Base-by-base conservation (phyloP, 2,113 vertebrate genomes). In the Petrocephalus microphthalmus region DNA sequence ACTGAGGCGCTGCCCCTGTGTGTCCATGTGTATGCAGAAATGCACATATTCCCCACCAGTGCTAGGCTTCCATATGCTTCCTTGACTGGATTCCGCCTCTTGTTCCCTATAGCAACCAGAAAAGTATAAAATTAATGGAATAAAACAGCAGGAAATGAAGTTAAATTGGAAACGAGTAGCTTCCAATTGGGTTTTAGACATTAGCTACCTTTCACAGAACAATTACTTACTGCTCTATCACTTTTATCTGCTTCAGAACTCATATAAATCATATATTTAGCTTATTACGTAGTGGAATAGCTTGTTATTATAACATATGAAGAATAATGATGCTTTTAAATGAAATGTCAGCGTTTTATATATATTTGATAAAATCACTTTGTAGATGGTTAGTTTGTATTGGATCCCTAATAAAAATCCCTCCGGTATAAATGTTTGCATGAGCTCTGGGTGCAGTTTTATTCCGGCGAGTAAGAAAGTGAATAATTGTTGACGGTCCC, bases 401-500 rank as follows among this genome's bases (percentile, higher is more conserved):
- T 83, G 45, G 37, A 83, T 83, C 81, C 81, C 81, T 83, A 45
- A 83, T 83, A 83, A 49, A n/a, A 83, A 22, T 42, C 42, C 71
- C 17, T 84, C 22, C 51, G 49, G 56, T 22, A 7, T 33, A 54
- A 85, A 53, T 85, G 53, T 42, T 47, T 54, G 84, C 11, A 20
- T 53, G 84, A 85, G 52, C 52, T 56, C 84, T 42, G 49, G 22
- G 33, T 51, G 49, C 22, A 33, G 53, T 60, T 88, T 86, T 86
- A 42, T 74, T 88, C 78, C 81, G 71, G 86, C 89, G 87, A 89
- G 90, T 87, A 89, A 87, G 88, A 89, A 89, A 88, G 90, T 90
- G 88, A 91, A 60, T 90, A 86, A 87, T 90, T 92, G 90, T 90
- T 90, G 87, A 88, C 81, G 67, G 53, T 89, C 87, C 84, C 87